Evolutionary conservation across 2,888 invertebrate genomes (phyloP).

Genomic region (Ptychoptera albimana): DNA sequence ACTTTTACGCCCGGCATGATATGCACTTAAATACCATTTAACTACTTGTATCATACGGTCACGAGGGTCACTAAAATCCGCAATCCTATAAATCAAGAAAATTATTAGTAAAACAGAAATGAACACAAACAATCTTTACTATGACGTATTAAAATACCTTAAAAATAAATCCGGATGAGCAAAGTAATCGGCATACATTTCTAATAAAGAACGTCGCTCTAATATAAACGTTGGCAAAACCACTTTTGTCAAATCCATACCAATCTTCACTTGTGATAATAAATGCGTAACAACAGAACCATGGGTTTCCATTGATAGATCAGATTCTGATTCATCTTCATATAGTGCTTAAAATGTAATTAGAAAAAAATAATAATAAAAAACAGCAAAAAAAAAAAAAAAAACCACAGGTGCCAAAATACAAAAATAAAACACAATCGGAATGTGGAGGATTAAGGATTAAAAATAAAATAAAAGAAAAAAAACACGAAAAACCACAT

Average conservation of each 20-base stretch:
- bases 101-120: neutral
- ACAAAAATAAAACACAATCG: no score
- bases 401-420: no score
- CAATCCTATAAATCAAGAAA: constrained; percentile 45
- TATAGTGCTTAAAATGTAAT: constrained; percentile 49
- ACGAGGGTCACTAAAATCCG: constrained; percentile 67
- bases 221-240: constrained; percentile 97
- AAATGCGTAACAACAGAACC: constrained; percentile 95
- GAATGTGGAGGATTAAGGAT: no score
- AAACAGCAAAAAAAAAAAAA: constrained; percentile 3
- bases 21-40: constrained; percentile 95
- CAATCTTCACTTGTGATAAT: constrained; percentile 93
- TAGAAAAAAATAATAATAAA: constrained; percentile 3
- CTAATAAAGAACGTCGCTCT: constrained; percentile 88
- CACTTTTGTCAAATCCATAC: constrained; percentile 97
- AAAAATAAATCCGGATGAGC: constrained; percentile 96
- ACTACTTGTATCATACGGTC: constrained; percentile 91
- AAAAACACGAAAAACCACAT: neutral
- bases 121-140: neutral
- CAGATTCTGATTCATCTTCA: constrained; percentile 78
- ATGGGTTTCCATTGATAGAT: constrained; percentile 88
- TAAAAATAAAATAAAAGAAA: neutral
- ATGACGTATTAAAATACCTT: constrained; percentile 40
- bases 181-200: constrained; percentile 99
- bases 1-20: constrained; percentile 95